Percentiles rank a stretch among this genome's conserved stretches.
These are phyloP conservation scores for Takifugu bimaculatus DNA, from an alignment of 2,113 vertebrate genomes.

Conservation along the genomic window DNA sequence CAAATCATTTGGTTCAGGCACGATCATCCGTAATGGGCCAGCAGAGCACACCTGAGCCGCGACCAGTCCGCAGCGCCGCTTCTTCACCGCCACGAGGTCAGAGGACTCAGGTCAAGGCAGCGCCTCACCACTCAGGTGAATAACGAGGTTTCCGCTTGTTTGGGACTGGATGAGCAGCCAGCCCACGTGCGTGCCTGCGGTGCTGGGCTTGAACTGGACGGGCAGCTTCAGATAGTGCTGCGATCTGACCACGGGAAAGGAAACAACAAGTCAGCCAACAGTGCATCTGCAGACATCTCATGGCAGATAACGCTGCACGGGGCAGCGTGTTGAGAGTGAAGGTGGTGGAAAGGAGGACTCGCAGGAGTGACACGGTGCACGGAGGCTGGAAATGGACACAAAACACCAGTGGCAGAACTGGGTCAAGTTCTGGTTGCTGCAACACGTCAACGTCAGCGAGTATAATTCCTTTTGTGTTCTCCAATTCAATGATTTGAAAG, in stretches of 20 bases:
- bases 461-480: background rate
- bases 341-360: too few species aligned
- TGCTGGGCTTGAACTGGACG: conserved; percentile 86
- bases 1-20: conserved; percentile 35
- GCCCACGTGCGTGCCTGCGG: conserved; percentile 76
- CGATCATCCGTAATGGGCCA: conserved; percentile 16
- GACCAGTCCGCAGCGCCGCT: conserved; percentile 18
- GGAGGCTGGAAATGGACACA: conserved; percentile 1
- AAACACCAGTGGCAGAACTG: conserved; percentile 3
- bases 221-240: conserved; percentile 93
- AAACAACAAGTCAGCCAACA: background rate
- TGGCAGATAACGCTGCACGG: background rate
- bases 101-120: conserved; percentile 33
- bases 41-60: conserved; percentile 28
- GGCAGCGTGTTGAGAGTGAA: background rate
- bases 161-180: conserved; percentile 78
- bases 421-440: conserved; percentile 12
- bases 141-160: conserved; percentile 70
- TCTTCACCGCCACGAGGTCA: too few species aligned
- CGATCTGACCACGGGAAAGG: conserved; percentile 70
- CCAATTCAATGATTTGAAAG: background rate
- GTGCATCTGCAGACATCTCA: conserved; percentile 8
- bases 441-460: background rate
- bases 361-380: too few species aligned
- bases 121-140: conserved; percentile 85